Evolutionary conservation across 2,113 vertebrate genomes (phyloP).

Genomic region (Poeciliopsis retropinna): DNA sequence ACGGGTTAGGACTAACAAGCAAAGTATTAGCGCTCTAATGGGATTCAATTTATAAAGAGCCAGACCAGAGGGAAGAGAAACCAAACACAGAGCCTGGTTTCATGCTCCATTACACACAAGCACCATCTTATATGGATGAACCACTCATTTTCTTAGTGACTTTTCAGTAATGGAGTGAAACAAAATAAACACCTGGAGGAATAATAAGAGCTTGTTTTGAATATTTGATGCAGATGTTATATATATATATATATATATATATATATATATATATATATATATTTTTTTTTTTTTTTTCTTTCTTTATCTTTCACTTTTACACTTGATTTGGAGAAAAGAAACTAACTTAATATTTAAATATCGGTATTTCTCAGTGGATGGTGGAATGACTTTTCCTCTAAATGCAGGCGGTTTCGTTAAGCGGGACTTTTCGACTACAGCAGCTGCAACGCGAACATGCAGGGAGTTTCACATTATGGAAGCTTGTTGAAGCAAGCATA

Average conservation of each 20-base stretch:
- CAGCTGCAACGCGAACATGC: not conserved
- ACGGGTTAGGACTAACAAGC: conserved; percentile 30
- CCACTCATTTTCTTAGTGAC: not conserved
- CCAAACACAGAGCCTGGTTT: not conserved
- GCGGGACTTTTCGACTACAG: not conserved
- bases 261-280: too few relatives aligned
- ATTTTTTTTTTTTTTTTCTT: too few relatives aligned
- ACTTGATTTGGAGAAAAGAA: not conserved
- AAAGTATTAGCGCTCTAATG: conserved; percentile 26
- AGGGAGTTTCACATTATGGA: not conserved
- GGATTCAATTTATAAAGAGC: not conserved
- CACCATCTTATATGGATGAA: not conserved
- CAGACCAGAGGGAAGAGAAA: not conserved
- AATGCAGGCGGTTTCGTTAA: not conserved
- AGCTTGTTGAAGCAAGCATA: not conserved
- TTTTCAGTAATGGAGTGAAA: not conserved
- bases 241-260: too few relatives aligned
- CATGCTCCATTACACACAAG: conserved; percentile 2
- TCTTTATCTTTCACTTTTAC: not conserved
- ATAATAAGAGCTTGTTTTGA: not conserved
- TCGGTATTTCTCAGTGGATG: not conserved
- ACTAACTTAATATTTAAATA: not conserved
- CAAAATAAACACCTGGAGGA: not conserved
- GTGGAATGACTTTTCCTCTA: not conserved
- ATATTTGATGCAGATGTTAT: not conserved